A percentile compares a stretch with the other conserved stretches of the same genome.
Conservation (phyloP, 2,888 invertebrate genomes). For the Emesis russula region DNA sequence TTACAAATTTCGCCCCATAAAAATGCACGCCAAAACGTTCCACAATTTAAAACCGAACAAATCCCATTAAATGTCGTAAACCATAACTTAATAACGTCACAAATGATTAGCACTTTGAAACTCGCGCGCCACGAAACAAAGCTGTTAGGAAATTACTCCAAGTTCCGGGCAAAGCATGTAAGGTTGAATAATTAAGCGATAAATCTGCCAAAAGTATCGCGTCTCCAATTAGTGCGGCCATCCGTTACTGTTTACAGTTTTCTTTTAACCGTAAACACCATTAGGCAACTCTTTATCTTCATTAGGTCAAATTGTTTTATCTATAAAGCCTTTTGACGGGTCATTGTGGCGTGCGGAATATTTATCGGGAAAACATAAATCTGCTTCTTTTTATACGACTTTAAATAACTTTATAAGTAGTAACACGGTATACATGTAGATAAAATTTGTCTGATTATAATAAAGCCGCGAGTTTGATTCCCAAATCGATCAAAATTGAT, state of each 20-base stretch:
- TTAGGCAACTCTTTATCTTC: slow-evolving; percentile 92
- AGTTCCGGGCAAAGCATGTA: slow-evolving; percentile 87
- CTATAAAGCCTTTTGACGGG: slow-evolving; percentile 44
- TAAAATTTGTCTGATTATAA: too few species aligned
- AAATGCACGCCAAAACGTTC: slow-evolving; percentile 31
- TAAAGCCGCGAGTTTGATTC: too few species aligned
- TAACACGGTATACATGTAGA: too few species aligned
- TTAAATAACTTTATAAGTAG: neutral
- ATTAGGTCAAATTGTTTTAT: slow-evolving; percentile 92
- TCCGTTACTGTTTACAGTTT: slow-evolving; percentile 89
- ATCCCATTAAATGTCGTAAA: slow-evolving; percentile 49
- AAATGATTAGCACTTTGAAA: slow-evolving; percentile 75
- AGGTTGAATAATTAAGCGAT: slow-evolving; percentile 93
- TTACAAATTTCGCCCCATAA: too few species aligned
- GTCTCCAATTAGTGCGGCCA: slow-evolving; percentile 90
- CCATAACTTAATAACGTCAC: slow-evolving; percentile 72
- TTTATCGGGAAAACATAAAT: slow-evolving; percentile 19
- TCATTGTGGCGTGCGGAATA: neutral
- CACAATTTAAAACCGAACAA: slow-evolving; percentile 45
- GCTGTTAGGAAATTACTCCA: slow-evolving; percentile 85
- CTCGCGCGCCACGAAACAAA: slow-evolving; percentile 77
- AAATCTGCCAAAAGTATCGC: slow-evolving; percentile 92
- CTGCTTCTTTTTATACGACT: neutral
- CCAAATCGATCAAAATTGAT: too few species aligned
- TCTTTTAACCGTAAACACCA: slow-evolving; percentile 90